A percentile compares a stretch with the other conserved stretches of the same genome.
These are phyloP conservation scores for Euzophera pinguis DNA, from an alignment of 2,888 invertebrate species.

Conservation along the genomic window DNA sequence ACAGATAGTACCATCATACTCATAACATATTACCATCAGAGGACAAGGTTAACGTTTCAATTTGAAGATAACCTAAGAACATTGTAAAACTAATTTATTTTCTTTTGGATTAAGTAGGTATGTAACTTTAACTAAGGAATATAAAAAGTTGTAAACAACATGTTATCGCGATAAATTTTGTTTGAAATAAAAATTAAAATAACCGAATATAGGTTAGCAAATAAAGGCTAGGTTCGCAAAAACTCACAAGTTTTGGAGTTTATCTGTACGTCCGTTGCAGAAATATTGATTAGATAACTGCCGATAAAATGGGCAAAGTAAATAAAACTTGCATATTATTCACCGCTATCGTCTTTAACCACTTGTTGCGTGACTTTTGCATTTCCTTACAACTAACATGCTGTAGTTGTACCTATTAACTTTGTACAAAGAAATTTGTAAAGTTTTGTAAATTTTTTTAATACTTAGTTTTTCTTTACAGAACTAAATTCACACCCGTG, in stretches of 20 bases:
- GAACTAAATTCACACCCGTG: too few relatives aligned
- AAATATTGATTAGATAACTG: conserved; percentile 70
- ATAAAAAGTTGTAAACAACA: not conserved
- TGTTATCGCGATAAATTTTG: conserved; percentile 11
- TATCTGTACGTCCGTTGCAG: conserved; percentile 68
- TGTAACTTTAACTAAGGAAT: not conserved
- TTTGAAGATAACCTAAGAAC: too few relatives aligned
- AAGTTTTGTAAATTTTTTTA: too few relatives aligned
- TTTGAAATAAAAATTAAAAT: conserved; percentile 51
- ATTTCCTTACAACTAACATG: conserved; percentile 27
- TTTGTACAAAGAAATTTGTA: too few relatives aligned
- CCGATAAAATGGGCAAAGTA: conserved; percentile 65
- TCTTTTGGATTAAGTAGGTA: not conserved
- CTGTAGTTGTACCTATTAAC: too few relatives aligned
- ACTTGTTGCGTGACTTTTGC: conserved; percentile 41
- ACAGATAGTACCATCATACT: too few relatives aligned
- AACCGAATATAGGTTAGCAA: conserved; percentile 46
- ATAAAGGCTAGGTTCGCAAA: conserved; percentile 72
- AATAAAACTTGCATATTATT: conserved; percentile 73
- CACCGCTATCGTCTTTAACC: conserved; percentile 42
- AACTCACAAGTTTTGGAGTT: conserved; percentile 50
- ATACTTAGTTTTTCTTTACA: too few relatives aligned
- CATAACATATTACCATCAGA: too few relatives aligned
- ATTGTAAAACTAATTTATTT: too few relatives aligned
- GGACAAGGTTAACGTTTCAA: too few relatives aligned